Percentiles rank a stretch among this genome's conserved stretches.
phyloP scores from a whole-genome alignment of 2,113 vertebrate genomes.

The Notothenia coriiceps region DNA sequence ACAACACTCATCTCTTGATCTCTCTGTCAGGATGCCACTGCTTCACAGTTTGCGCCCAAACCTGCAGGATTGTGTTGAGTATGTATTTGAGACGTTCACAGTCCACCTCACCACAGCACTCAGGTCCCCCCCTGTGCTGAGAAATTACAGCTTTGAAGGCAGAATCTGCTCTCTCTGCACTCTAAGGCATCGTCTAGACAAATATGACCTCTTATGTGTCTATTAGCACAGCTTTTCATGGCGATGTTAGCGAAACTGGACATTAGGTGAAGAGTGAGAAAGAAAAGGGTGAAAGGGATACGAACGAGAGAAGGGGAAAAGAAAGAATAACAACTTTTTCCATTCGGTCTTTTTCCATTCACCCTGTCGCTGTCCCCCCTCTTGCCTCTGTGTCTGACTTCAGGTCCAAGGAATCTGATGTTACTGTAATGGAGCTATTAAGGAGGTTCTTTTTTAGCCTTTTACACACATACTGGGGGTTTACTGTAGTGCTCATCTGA shows the following conservation, averaged over 20 bases:
- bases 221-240: neutral
- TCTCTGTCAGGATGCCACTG: constrained; percentile 41
- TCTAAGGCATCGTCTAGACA: constrained; percentile 27
- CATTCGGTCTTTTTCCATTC: constrained; percentile 76
- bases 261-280: neutral
- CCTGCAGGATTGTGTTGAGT: constrained; percentile 51
- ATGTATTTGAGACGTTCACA: constrained; percentile 61
- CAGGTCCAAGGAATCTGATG: constrained; percentile 73
- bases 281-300: neutral
- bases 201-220: constrained; percentile 8
- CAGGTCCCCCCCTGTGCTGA: constrained; percentile 18
- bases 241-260: neutral
- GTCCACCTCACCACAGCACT: constrained; percentile 42
- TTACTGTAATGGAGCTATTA: constrained; percentile 60
- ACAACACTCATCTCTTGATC: constrained; percentile 34
- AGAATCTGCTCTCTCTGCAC: constrained; percentile 16
- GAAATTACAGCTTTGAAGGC: constrained; percentile 46
- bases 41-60: constrained; percentile 40
- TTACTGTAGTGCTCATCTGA: constrained; percentile 46
- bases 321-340: constrained; percentile 66
- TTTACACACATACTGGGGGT: constrained; percentile 30
- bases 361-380: constrained; percentile 42
- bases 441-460: constrained; percentile 48
- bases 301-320: constrained; percentile 24
- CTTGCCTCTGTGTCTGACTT: constrained; percentile 68